Base-by-base conservation (phyloP, 2,113 vertebrate genomes). In the Scolopax mira region DNA sequence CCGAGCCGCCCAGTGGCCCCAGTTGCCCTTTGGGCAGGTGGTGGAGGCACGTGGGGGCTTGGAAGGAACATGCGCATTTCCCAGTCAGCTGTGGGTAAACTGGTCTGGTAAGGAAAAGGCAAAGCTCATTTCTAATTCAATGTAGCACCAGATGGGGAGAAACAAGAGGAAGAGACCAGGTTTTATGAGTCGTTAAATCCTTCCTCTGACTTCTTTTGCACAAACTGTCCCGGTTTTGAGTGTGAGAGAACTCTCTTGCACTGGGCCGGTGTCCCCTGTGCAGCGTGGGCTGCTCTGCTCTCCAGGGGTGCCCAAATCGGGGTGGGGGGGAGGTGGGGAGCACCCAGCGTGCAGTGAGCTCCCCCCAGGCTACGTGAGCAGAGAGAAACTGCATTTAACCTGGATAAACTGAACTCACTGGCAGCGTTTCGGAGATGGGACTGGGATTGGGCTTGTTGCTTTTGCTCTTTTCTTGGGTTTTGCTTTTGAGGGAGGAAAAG, bases 271-370 rank as follows among this genome's bases (percentile, higher is more conserved):
- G n/a, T 70, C 74, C 39, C 57, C 49, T 25, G 33, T 13, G 66
- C 39, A 2, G 22, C 5, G 39, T 8, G 54, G 55, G 39, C 48
- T 28, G 0, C 42, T 54, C 61, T 11, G 3, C n/a, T n/a, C n/a
- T 2, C 66, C 65, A n/a, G 5, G 42, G 62, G 13, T 1, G 16
- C 18, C 55, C 79, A 49, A 35, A 42, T 3, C 41, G 10, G 41
- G 54, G 27, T 42, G 44, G 44, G 18, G 44, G 7, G 18, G 44
- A 18, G 44, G 44, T 11, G 64, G 71, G 69, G 39, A 30, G 33
- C 1, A 35, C 44, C 16, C 52, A 8, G 48, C 4, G 2, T 1
- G 19, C 41, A 28, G 30, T 0, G 1, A 46, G 18, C 2, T 48
- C 54, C 33, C 12, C 64, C 58, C 60, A 39, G n/a, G 2, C 49